phyloP scores from a whole-genome alignment of 2,797 vertebrate genomes.

The Bradypodion pumilum region DNA sequence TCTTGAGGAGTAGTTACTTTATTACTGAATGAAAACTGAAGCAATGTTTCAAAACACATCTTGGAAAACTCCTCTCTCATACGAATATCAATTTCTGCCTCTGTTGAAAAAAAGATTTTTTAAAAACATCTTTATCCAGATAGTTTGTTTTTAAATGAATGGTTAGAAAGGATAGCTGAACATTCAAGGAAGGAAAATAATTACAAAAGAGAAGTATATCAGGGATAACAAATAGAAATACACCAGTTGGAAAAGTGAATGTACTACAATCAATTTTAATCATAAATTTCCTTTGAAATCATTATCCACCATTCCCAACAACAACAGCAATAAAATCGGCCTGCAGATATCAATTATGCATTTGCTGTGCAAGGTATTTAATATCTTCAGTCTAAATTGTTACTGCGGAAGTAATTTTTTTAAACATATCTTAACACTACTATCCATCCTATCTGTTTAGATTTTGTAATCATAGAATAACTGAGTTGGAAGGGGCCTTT shows the following conservation, averaged over 20 bases:
- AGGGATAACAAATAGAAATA: not conserved
- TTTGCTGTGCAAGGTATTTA: not conserved
- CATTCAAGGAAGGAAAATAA: not conserved
- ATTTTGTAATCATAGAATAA: too few relatives aligned
- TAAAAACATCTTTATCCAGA: not conserved
- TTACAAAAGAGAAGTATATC: not conserved
- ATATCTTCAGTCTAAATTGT: slow-evolving; percentile 24
- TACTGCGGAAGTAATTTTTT: slow-evolving; percentile 2
- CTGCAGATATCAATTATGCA: too few relatives aligned
- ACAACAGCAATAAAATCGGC: too few relatives aligned
- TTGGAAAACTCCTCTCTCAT: slow-evolving; percentile 99
- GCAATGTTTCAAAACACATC: slow-evolving; percentile 97
- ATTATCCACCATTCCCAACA: not conserved
- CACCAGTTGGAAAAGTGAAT: not conserved
- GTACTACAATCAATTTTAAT: not conserved
- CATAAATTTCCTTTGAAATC: not conserved
- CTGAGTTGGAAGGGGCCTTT: too few relatives aligned
- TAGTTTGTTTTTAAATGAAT: slow-evolving; percentile 3
- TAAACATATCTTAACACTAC: not conserved
- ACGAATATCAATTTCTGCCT: slow-evolving; percentile 96
- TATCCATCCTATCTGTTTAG: too few relatives aligned
- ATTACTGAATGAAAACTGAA: slow-evolving; percentile 99
- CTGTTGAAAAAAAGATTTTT: slow-evolving; percentile 74
- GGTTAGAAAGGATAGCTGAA: not conserved
- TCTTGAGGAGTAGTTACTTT: slow-evolving; percentile 98